Percentiles rank a stretch among this genome's conserved stretches.
Conservation (phyloP, 2,888 invertebrate genomes). For the Brachyopa scutellaris region DNA sequence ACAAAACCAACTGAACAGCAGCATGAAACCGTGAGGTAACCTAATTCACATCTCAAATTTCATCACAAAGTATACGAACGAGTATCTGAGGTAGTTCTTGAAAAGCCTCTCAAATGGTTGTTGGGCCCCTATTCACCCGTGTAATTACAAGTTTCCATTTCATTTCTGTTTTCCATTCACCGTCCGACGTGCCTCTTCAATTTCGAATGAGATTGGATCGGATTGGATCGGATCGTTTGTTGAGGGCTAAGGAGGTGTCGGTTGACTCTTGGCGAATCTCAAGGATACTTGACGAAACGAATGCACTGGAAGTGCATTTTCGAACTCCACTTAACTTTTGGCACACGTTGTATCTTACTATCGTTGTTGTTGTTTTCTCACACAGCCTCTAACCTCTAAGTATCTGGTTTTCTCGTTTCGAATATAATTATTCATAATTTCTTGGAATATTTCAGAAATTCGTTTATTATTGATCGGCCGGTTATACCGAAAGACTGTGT, state of each 20-base stretch:
- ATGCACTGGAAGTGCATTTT: constrained; percentile 45
- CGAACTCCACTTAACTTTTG: constrained; percentile 45
- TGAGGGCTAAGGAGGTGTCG: constrained; percentile 58
- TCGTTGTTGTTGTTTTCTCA: constrained; percentile 35
- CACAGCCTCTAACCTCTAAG: constrained; percentile 18
- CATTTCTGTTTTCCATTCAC: constrained; percentile 51
- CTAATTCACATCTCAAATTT: constrained; percentile 72
- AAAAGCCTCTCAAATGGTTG: constrained; percentile 63
- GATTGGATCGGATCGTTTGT: constrained; percentile 32
- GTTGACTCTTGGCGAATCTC: constrained; percentile 40
- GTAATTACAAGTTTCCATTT: constrained; percentile 73
- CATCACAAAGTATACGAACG: constrained; percentile 41
- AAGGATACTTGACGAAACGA: constrained; percentile 62
- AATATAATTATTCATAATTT: constrained; percentile 52
- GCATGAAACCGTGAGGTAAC: constrained; percentile 54
- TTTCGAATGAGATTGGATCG: constrained; percentile 40
- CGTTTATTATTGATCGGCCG: constrained; percentile 60
- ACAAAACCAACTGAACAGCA: constrained; percentile 45
- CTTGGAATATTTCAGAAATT: constrained; percentile 36
- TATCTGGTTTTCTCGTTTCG: constrained; percentile 24
- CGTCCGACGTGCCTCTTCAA: constrained; percentile 46
- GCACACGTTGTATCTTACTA: constrained; percentile 49
- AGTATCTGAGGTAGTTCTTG: constrained; percentile 64
- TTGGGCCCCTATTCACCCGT: constrained; percentile 68
- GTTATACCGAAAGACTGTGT: constrained; percentile 37